Percentiles rank a stretch among this genome's conserved stretches.
phyloP scores from a whole-genome alignment of 2,888 invertebrate species.

The Epiperipatus broadwayi region DNA sequence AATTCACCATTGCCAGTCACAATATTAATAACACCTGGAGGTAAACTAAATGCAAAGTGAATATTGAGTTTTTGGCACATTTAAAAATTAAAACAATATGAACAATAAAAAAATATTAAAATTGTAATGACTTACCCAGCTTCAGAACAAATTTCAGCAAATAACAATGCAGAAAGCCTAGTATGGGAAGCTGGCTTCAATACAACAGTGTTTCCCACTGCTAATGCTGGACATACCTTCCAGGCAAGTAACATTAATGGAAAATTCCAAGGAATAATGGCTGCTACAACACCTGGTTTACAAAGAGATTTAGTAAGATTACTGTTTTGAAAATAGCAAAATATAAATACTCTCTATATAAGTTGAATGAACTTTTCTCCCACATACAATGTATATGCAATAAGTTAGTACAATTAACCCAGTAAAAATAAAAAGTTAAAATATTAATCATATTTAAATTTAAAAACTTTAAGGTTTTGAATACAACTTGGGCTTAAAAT shows the following conservation, averaged over 20 bases:
- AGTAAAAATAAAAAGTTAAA: no score
- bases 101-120: slow-evolving; percentile 3
- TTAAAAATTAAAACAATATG: no score
- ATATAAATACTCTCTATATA: no score
- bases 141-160: slow-evolving; percentile 33
- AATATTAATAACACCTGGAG: slow-evolving; percentile 32
- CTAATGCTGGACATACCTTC: slow-evolving; percentile 33
- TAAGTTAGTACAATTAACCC: no score
- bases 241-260: slow-evolving; percentile 33
- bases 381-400: no score
- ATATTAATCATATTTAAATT: no score
- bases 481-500: no score
- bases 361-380: no score
- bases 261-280: slow-evolving; percentile 31
- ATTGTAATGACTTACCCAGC: slow-evolving; percentile 27
- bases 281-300: slow-evolving; percentile 32
- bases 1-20: slow-evolving; percentile 27
- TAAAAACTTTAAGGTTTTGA: no score
- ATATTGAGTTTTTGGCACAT: no score
- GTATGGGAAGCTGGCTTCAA: slow-evolving; percentile 32
- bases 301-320: not conserved
- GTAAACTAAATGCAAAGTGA: slow-evolving; percentile 22
- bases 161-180: slow-evolving; percentile 28
- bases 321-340: no score
- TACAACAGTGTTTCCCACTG: slow-evolving; percentile 34